These are phyloP conservation scores for Lasioglossum figueresi DNA, from an alignment of 2,888 invertebrate species.

Conservation along the genomic window DNA sequence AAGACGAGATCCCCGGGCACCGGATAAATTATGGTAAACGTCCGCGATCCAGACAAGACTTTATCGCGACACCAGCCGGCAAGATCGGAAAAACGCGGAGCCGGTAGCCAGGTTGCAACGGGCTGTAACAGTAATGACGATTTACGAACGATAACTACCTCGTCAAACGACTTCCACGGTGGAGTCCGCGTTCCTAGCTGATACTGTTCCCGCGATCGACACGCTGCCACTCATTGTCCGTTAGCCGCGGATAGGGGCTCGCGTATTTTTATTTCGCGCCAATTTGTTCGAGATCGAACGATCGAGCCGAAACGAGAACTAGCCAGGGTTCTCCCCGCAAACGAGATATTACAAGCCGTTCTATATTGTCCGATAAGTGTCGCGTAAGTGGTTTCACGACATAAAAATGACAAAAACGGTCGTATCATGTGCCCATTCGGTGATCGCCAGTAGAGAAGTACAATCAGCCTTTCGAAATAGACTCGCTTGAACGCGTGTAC, in stretches of 20 bases:
- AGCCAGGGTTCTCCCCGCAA: neutral
- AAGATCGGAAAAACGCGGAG: conserved; percentile 52
- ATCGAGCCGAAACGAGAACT: neutral
- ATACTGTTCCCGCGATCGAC: conserved; percentile 31
- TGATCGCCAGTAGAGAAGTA: neutral
- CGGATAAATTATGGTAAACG: conserved; percentile 61
- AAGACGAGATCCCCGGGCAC: conserved; percentile 16
- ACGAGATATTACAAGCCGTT: neutral
- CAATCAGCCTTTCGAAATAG: neutral
- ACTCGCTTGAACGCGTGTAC: neutral
- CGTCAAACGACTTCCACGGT: conserved; percentile 46
- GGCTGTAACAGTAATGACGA: conserved; percentile 60
- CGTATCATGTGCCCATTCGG: neutral
- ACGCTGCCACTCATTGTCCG: conserved; percentile 34
- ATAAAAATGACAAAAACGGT: neutral
- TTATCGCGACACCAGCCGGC: conserved; percentile 51
- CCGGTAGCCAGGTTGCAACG: conserved; percentile 55
- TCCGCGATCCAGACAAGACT: conserved; percentile 43
- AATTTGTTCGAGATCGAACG: conserved; percentile 17
- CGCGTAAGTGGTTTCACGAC: neutral
- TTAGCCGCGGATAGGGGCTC: conserved; percentile 5
- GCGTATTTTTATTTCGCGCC: neutral
- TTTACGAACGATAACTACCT: conserved; percentile 67
- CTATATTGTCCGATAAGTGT: neutral
- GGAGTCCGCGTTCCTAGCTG: conserved; percentile 18